Conservation (phyloP, 2,888 invertebrate species). For the Nemotelus nigrinus region DNA sequence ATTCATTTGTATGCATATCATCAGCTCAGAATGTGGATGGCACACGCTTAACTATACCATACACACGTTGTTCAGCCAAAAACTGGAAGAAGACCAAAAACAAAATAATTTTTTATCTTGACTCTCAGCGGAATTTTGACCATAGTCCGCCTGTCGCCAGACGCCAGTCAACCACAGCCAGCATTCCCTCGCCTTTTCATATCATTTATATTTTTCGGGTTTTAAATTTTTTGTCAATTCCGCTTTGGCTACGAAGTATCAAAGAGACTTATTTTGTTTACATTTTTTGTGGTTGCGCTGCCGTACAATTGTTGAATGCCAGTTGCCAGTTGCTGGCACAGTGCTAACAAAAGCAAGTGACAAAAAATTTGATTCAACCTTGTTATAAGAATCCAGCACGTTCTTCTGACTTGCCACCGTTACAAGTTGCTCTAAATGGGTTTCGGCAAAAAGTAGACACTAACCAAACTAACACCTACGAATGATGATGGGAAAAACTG, state of each 20-base stretch:
- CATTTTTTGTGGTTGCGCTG: slow-evolving; percentile 27
- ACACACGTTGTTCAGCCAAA: background rate
- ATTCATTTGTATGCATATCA: no score
- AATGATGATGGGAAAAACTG: slow-evolving; percentile 35
- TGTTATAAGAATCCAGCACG: slow-evolving; percentile 4
- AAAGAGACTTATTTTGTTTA: slow-evolving; percentile 29
- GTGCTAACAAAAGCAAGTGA: slow-evolving; percentile 16
- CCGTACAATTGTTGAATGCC: slow-evolving; percentile 22
- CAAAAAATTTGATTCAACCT: slow-evolving; percentile 9
- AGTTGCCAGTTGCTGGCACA: background rate
- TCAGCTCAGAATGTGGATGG: slow-evolving; percentile 7
- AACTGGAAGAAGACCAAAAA: background rate
- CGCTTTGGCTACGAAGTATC: slow-evolving; percentile 14
- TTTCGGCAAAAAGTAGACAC: background rate
- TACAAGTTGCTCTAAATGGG: background rate
- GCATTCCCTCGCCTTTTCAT: background rate
- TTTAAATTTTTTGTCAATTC: slow-evolving; percentile 34
- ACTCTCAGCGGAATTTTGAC: background rate
- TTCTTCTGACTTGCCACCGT: background rate
- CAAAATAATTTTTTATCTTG: slow-evolving; percentile 6
- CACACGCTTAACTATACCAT: background rate
- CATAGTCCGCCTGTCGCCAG: slow-evolving; percentile 4
- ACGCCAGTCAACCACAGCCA: background rate
- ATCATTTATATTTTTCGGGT: slow-evolving; percentile 22
- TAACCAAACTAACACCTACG: background rate